Conservation (phyloP, 2,797 vertebrate genomes). For the Monodelphis domestica region DNA sequence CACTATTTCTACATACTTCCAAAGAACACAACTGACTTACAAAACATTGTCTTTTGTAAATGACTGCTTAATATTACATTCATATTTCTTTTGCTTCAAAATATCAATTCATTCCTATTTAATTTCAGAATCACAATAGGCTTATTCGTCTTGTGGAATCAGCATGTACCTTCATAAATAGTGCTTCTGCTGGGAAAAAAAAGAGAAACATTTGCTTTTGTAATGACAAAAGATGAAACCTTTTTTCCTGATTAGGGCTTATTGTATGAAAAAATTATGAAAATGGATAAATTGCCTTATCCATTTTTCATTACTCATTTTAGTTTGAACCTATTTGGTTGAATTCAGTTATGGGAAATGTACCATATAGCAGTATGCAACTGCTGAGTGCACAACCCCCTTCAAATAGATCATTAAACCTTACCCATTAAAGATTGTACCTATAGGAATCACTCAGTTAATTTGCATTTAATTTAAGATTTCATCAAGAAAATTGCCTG, state of each 20-base stretch:
- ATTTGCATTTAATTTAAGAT: slow-evolving; percentile 79
- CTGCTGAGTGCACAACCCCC: slow-evolving; percentile 28
- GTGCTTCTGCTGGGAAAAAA: background rate
- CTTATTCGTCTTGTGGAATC: background rate
- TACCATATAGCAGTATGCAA: slow-evolving; percentile 45
- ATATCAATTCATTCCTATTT: background rate
- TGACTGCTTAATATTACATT: background rate
- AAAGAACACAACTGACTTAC: background rate
- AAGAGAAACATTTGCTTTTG: background rate
- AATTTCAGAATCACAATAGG: slow-evolving; percentile 6
- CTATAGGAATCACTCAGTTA: slow-evolving; percentile 72
- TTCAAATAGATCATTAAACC: slow-evolving; percentile 19
- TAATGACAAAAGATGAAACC: slow-evolving; percentile 43
- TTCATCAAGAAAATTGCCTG: slow-evolving; percentile 76
- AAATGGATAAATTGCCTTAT: slow-evolving; percentile 51
- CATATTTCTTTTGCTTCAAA: slow-evolving; percentile 8
- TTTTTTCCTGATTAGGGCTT: slow-evolving; percentile 17
- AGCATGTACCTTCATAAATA: background rate
- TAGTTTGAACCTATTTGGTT: slow-evolving; percentile 59
- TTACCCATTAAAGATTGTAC: slow-evolving; percentile 62
- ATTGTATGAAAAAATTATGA: slow-evolving; percentile 59
- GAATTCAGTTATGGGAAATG: slow-evolving; percentile 56
- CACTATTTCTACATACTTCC: background rate
- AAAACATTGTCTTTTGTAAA: background rate
- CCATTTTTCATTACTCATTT: slow-evolving; percentile 55